These are phyloP conservation scores for Trypoxylon attenuatum DNA, from an alignment of 2,888 invertebrate genomes.

Conservation along the genomic window DNA sequence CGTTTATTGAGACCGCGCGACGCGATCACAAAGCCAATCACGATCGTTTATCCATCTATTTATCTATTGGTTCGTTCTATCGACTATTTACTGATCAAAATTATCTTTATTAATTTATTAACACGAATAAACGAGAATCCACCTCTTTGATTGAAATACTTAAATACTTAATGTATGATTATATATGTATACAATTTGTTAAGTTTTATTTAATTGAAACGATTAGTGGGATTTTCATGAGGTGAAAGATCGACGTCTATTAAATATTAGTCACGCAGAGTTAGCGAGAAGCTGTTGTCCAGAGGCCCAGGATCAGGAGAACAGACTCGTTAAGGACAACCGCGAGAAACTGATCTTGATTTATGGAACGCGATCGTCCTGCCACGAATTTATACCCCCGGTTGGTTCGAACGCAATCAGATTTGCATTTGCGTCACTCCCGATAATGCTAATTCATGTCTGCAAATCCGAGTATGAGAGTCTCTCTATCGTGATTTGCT, in stretches of 20 bases:
- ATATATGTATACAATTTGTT: too few species aligned
- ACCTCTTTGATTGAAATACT: too few species aligned
- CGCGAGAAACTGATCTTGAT: constrained; percentile 21
- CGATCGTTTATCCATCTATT: too few species aligned
- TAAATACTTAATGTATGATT: too few species aligned
- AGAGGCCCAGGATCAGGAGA: constrained; percentile 1
- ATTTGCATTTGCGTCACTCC: constrained; percentile 1
- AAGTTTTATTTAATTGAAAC: too few species aligned
- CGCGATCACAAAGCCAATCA: too few species aligned
- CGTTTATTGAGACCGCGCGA: not conserved
- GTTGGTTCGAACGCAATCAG: constrained; percentile 4
- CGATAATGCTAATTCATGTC: constrained; percentile 21
- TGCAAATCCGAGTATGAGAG: not conserved
- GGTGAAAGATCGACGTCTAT: not conserved
- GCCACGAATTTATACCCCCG: constrained; percentile 19
- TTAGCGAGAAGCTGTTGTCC: not conserved
- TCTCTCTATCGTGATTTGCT: not conserved
- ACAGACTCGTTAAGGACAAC: constrained; percentile 5
- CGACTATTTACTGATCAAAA: too few species aligned
- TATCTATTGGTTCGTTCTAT: too few species aligned
- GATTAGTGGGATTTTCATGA: too few species aligned
- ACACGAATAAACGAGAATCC: too few species aligned
- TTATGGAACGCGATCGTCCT: constrained; percentile 18
- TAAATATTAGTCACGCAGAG: constrained; percentile 17
- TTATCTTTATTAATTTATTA: not conserved